Conservation (phyloP, 2,797 vertebrate genomes). For the Pogonophryne albipinna region DNA sequence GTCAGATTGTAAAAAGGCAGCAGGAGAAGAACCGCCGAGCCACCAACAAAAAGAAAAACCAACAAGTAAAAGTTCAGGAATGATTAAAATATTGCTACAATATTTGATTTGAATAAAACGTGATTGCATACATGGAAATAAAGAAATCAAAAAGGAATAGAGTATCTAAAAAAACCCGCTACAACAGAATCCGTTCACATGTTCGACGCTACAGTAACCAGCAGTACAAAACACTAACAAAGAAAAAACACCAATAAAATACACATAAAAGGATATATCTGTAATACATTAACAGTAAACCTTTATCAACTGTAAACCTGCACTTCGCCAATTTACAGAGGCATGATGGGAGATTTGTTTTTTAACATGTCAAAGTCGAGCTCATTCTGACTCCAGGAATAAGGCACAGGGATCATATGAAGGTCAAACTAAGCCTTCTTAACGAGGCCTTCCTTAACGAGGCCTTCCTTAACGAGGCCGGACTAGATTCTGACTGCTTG, state of each 20-base stretch:
- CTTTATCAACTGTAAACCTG: slow-evolving; percentile 65
- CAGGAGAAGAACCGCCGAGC: slow-evolving; percentile 33
- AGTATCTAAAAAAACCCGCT: slow-evolving; percentile 60
- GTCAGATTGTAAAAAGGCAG: slow-evolving; percentile 28
- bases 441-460: no score
- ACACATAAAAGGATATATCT: slow-evolving; percentile 47
- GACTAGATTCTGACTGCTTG: slow-evolving; percentile 4
- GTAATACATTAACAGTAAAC: slow-evolving; percentile 60
- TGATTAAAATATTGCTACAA: slow-evolving; percentile 80
- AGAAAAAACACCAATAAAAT: slow-evolving; percentile 28
- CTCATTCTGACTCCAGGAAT: slow-evolving; percentile 39
- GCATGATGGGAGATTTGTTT: slow-evolving; percentile 41
- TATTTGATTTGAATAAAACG: slow-evolving; percentile 78
- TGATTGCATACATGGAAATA: slow-evolving; percentile 79
- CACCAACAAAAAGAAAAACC: slow-evolving; percentile 27
- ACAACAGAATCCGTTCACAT: slow-evolving; percentile 56
- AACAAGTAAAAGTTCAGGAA: slow-evolving; percentile 74
- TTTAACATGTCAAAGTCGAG: slow-evolving; percentile 10
- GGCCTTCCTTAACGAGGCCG: background rate
- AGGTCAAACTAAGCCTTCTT: slow-evolving; percentile 28
- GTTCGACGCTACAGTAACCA: slow-evolving; percentile 59
- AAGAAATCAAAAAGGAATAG: slow-evolving; percentile 51
- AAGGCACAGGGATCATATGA: slow-evolving; percentile 74
- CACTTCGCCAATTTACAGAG: slow-evolving; percentile 47
- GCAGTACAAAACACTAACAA: slow-evolving; percentile 58